These are phyloP conservation scores for Pachyrhynchus sulphureomaculatus DNA, from an alignment of 1,140 invertebrate genomes.

Conservation along the genomic window DNA sequence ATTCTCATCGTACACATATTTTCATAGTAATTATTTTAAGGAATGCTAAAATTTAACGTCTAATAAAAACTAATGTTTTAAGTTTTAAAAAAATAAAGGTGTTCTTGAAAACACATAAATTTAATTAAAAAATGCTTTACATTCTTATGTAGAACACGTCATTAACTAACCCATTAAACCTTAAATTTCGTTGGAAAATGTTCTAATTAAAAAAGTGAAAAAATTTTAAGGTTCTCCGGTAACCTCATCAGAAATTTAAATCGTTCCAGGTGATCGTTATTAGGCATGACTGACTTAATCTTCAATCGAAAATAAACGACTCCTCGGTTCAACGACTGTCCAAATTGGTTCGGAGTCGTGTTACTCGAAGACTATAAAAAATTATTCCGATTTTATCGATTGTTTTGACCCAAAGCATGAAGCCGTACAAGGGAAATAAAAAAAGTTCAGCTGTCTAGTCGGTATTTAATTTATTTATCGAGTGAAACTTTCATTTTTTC, in stretches of 20 bases:
- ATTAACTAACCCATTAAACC: too few species aligned
- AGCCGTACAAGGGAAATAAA: background rate
- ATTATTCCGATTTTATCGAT: background rate
- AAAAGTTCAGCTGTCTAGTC: background rate
- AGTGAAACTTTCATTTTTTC: background rate
- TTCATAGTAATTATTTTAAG: too few species aligned
- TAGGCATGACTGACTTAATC: background rate
- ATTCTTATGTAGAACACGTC: too few species aligned
- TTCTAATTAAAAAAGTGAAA: too few species aligned
- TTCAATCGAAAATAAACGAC: background rate
- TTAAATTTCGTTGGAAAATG: too few species aligned
- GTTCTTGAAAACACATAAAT: too few species aligned
- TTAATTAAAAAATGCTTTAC: too few species aligned
- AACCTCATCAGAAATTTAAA: background rate
- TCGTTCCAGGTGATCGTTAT: background rate
- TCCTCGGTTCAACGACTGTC: background rate
- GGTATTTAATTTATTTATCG: background rate
- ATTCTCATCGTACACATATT: too few species aligned
- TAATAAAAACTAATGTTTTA: too few species aligned
- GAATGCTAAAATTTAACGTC: too few species aligned
- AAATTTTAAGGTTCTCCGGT: too few species aligned
- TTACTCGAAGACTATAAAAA: background rate
- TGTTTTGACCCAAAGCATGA: background rate
- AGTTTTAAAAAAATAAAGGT: too few species aligned
- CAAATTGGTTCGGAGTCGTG: constrained; percentile 1